phyloP scores from a whole-genome alignment of 2,888 invertebrate genomes.

The Arctia plantaginis region DNA sequence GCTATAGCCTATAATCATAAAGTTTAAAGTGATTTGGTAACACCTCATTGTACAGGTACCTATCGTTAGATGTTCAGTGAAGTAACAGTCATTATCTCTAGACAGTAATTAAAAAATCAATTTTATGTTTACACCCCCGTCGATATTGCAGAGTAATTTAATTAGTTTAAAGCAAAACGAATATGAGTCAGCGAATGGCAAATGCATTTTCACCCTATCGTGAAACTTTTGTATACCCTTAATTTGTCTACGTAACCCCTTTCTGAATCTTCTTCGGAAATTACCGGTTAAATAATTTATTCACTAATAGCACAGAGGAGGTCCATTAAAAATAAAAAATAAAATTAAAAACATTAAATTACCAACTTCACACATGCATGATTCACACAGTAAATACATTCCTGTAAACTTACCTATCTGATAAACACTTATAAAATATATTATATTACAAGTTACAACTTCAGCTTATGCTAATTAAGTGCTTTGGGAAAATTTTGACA shows the following conservation, averaged over 20 bases:
- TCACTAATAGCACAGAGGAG: no score
- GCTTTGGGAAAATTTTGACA: no score
- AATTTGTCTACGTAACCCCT: constrained; percentile 2
- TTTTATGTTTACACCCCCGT: not conserved
- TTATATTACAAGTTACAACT: no score
- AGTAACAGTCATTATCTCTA: not conserved
- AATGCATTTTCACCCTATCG: constrained; percentile 6
- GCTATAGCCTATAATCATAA: not conserved
- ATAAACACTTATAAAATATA: no score
- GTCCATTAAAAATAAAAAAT: not conserved
- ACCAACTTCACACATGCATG: no score
- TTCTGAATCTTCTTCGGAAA: constrained; percentile 9
- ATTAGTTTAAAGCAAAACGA: constrained; percentile 5
- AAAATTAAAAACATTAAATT: not conserved
- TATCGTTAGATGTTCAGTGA: not conserved
- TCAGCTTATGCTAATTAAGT: no score
- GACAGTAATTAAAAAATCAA: not conserved
- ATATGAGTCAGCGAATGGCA: not conserved
- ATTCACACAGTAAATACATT: no score
- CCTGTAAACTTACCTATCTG: no score
- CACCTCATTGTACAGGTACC: not conserved
- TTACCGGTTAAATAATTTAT: not conserved
- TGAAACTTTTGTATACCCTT: not conserved
- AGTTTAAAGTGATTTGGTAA: not conserved
- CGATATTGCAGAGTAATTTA: constrained; percentile 2